Conservation (phyloP, 2,113 vertebrate species). For the Centropus bengalensis region DNA sequence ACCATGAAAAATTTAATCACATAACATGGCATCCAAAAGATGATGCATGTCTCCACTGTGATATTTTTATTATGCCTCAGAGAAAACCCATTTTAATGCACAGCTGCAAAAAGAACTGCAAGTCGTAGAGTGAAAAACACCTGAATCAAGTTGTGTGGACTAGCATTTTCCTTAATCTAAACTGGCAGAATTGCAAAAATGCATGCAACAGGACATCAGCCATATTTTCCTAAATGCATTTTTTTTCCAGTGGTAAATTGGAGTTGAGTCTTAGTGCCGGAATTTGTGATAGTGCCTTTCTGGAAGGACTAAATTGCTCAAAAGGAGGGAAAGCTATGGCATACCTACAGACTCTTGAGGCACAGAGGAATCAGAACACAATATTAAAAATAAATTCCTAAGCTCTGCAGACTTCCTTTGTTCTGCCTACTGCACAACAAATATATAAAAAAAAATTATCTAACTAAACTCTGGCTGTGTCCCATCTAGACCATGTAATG, state of each 20-base stretch:
- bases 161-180: neutral
- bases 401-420: neutral
- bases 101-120: neutral
- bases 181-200: neutral
- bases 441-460: neutral
- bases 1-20: conserved; percentile 56
- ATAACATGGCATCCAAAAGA: conserved; percentile 32
- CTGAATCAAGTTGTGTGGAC: neutral
- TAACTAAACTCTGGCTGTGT: neutral
- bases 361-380: neutral
- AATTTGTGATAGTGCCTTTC: neutral
- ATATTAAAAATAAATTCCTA: neutral
- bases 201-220: neutral
- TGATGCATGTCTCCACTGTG: conserved; percentile 49
- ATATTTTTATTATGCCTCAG: conserved; percentile 59
- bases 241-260: neutral
- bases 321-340: neutral
- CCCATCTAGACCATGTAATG: neutral
- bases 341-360: neutral
- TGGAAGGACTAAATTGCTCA: neutral
- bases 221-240: neutral
- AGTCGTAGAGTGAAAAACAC: neutral
- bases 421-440: neutral
- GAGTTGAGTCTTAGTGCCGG: neutral
- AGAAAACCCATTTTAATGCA: conserved; percentile 54